Evolutionary conservation across 2,888 invertebrate genomes (phyloP).

Genomic region (Pteria penguin): DNA sequence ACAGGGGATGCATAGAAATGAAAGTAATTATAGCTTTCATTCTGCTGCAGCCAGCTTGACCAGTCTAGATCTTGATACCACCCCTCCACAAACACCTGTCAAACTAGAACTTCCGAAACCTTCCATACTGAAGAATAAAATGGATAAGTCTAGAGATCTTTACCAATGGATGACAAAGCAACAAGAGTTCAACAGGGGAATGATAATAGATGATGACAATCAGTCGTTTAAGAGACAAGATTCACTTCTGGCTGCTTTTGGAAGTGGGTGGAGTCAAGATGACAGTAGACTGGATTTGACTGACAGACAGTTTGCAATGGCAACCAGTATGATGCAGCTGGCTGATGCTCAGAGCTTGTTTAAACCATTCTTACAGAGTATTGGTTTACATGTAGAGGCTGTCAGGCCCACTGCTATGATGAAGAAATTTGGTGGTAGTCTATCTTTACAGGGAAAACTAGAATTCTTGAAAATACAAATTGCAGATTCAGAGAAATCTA

Average conservation of each 20-base stretch:
- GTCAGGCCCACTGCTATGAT: slow-evolving; percentile 84
- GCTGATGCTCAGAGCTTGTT: slow-evolving; percentile 89
- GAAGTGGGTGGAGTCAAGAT: slow-evolving; percentile 77
- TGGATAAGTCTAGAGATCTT: slow-evolving; percentile 87
- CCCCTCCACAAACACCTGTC: slow-evolving; percentile 66
- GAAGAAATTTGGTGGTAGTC: slow-evolving; percentile 92
- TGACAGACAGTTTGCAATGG: slow-evolving; percentile 71
- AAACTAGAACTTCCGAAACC: slow-evolving; percentile 44
- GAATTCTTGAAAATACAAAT: slow-evolving; percentile 95
- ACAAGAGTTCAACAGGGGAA: slow-evolving; percentile 82
- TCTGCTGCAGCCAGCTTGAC: slow-evolving; percentile 67
- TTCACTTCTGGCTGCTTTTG: slow-evolving; percentile 73
- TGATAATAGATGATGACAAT: slow-evolving; percentile 66
- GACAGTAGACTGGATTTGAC: slow-evolving; percentile 71
- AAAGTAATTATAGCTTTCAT: slow-evolving; percentile 76
- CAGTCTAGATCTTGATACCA: slow-evolving; percentile 27
- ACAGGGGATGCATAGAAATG: slow-evolving; percentile 51
- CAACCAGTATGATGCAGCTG: slow-evolving; percentile 81
- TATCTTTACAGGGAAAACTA: slow-evolving; percentile 85
- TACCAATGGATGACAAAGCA: slow-evolving; percentile 97
- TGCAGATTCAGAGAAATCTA: slow-evolving; percentile 89
- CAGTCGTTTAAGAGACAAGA: slow-evolving; percentile 70
- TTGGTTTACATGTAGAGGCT: slow-evolving; percentile 87
- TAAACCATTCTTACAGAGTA: slow-evolving; percentile 91
- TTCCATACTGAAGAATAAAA: slow-evolving; percentile 47